Evolutionary conservation across 1,140 invertebrate species (phyloP), one percentile per base, ranked within the genome.

Genomic region (Whitmania pigra): DNA sequence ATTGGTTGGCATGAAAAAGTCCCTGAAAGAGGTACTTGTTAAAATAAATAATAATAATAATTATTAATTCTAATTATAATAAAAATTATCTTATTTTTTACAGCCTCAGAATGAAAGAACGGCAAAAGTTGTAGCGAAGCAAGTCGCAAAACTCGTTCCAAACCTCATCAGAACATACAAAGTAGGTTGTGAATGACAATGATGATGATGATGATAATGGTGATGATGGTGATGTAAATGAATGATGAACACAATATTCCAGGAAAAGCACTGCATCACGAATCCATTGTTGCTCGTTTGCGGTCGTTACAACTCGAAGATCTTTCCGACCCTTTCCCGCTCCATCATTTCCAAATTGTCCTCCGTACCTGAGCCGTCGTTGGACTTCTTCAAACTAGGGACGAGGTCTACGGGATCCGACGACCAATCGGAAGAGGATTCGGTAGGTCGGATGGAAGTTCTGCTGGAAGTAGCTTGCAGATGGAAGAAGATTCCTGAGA

Each of bases 401-500:
- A 71, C 75, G 73, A 17, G 75, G 73, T 49, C 43, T 0, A 75
- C 72, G 67, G 31, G 78, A 54, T 76, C 77, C 13, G 76, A 76
- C 54, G 73, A 78, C n/a, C 73, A 74, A 53, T 75, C 72, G 55
- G 71, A 77, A 72, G 31, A 68, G 3, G 68, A 67, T n/a, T 71
- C 73, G 0, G 70, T 66, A 11, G 66, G 72, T 72, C 9, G 73
- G 71, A 57, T 49, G 15, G 43, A 49, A 49, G 43, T 49, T 29
- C 22, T 77, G 53, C 72, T 79, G 53, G 77, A 77, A 55, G 73
- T 75, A 22, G 74, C 76, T 71, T 79, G 78, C 74, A 76, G 72
- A 55, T 79, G 78, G 78, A 75, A 74, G 27, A 77, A 77, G 71
- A 67, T 71, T 27, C 69, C 53, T 0, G 75, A 78, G 53, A 68